These are phyloP conservation scores for Craniophora ligustri DNA, from an alignment of 2,888 invertebrate species.

Conservation along the genomic window DNA sequence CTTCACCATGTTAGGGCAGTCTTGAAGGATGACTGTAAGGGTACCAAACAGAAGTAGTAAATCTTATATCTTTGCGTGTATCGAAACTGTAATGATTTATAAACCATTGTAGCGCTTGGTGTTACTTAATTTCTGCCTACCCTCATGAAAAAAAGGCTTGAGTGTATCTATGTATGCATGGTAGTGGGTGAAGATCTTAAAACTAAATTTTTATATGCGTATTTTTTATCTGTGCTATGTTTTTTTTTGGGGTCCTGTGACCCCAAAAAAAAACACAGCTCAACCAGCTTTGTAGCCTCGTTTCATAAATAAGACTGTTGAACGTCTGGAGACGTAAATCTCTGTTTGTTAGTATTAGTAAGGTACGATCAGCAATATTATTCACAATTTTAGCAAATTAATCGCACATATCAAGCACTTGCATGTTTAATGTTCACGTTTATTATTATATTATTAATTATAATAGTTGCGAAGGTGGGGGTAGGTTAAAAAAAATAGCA, in stretches of 20 bases:
- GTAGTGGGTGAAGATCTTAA: neutral
- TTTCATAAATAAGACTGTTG: slow-evolving; percentile 50
- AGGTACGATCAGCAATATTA: slow-evolving; percentile 44
- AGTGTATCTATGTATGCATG: no score
- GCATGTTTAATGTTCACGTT: slow-evolving; percentile 62
- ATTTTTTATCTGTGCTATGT: neutral
- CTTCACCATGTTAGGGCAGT: no score
- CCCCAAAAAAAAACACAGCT: slow-evolving; percentile 3
- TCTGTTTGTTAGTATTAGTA: slow-evolving; percentile 28
- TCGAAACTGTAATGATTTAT: no score
- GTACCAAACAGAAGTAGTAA: no score
- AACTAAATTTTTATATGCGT: neutral
- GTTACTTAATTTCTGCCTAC: no score
- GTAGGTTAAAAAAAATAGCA: neutral
- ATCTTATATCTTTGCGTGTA: no score
- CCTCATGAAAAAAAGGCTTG: no score
- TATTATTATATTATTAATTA: slow-evolving; percentile 44
- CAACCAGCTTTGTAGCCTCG: neutral
- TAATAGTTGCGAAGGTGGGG: slow-evolving; percentile 37
- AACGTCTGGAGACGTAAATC: slow-evolving; percentile 26
- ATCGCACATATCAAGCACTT: slow-evolving; percentile 75
- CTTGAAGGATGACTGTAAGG: no score
- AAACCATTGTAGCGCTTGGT: no score
- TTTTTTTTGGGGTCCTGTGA: slow-evolving; percentile 1
- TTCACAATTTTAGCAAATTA: slow-evolving; percentile 53